These are phyloP conservation scores for Chrosomus eos DNA, from an alignment of 2,797 vertebrate species.

Conservation along the genomic window DNA sequence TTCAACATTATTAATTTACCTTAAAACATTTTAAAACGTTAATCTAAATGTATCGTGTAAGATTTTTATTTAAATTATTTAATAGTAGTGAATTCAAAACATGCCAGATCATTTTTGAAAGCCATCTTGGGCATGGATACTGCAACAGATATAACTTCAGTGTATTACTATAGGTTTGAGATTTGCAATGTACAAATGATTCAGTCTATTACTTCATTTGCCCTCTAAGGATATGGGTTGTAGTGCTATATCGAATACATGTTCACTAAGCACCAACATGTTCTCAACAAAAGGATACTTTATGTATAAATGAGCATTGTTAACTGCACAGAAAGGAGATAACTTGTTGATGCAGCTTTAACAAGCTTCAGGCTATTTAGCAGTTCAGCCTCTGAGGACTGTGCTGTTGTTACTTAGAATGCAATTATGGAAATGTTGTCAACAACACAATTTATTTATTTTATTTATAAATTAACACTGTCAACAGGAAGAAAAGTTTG, in stretches of 20 bases:
- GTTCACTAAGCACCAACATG: background rate
- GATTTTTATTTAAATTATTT: background rate
- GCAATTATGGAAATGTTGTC: slow-evolving; percentile 8
- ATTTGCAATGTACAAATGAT: slow-evolving; percentile 9
- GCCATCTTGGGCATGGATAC: background rate
- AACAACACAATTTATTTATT: slow-evolving; percentile 19
- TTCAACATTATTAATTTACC: too few relatives aligned
- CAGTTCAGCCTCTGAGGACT: slow-evolving; percentile 8
- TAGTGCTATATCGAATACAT: background rate
- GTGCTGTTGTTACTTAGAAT: slow-evolving; percentile 8
- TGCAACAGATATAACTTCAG: background rate
- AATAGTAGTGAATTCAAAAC: background rate
- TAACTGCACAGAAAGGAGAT: slow-evolving; percentile 18
- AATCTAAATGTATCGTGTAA: background rate
- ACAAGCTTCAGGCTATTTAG: slow-evolving; percentile 33
- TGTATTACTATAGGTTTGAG: background rate
- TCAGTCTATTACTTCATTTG: background rate
- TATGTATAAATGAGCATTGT: slow-evolving; percentile 33
- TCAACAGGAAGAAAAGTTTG: background rate
- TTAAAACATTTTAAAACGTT: background rate
- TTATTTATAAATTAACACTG: slow-evolving; percentile 9
- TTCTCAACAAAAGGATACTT: slow-evolving; percentile 1
- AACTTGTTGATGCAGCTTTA: slow-evolving; percentile 23
- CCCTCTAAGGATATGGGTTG: background rate
- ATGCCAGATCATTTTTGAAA: background rate